phyloP scores from a whole-genome alignment of 2,888 invertebrate genomes.

The Cylindroiulus punctatus region DNA sequence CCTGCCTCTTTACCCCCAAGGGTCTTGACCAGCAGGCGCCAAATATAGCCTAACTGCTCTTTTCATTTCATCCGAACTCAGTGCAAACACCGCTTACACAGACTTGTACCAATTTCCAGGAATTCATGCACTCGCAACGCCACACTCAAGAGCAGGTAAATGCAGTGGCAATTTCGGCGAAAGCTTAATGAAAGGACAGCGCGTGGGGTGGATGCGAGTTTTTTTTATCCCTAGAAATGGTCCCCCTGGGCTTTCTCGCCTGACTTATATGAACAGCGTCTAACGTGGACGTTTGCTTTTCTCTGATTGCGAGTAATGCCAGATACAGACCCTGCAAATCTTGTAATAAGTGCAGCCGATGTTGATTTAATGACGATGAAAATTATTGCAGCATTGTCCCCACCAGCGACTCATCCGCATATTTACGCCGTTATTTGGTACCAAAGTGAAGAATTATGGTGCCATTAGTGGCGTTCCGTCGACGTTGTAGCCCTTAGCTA shows the following conservation, averaged over 20 bases:
- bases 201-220: background rate
- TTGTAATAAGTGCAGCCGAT: conserved; percentile 42
- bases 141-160: conserved; percentile 3
- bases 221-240: conserved; percentile 31
- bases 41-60: conserved; percentile 45
- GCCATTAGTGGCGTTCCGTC: background rate
- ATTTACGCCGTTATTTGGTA: conserved; percentile 37
- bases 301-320: conserved; percentile 51
- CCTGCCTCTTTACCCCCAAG: background rate
- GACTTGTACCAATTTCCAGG: conserved; percentile 45
- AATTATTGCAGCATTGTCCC: conserved; percentile 36
- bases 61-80: conserved; percentile 15
- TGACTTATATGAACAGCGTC: conserved; percentile 39
- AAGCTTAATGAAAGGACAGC: conserved; percentile 9
- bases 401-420: conserved; percentile 11
- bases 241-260: conserved; percentile 49
- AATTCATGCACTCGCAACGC: background rate
- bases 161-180: background rate
- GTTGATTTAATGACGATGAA: conserved; percentile 51
- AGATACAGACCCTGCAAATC: conserved; percentile 37
- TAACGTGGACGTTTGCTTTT: conserved; percentile 51
- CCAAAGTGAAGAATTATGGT: background rate
- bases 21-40: background rate
- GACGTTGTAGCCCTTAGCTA: conserved; percentile 1
- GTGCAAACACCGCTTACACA: conserved; percentile 1